Evolutionary conservation across 2,113 vertebrate genomes (phyloP).

Genomic region (Ctenodactylus gundi): DNA sequence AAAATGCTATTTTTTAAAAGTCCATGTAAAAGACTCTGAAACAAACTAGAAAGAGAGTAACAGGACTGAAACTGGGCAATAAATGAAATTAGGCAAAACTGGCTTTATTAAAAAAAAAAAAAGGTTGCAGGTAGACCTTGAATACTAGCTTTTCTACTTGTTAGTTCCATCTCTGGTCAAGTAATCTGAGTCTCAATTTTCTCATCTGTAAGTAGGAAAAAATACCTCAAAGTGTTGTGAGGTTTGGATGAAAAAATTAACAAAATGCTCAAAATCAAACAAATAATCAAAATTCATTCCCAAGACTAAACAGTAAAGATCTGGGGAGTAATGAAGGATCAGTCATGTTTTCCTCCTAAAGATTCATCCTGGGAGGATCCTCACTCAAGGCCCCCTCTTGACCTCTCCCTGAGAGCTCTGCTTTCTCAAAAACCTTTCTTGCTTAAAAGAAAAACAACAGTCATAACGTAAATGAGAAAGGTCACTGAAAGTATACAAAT

Average conservation of each 20-base stretch:
- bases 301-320: not conserved
- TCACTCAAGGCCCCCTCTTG: too few relatives aligned
- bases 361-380: not conserved
- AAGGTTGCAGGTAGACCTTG: not conserved
- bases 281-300: not conserved
- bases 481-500: not conserved
- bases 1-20: not conserved
- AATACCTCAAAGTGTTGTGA: not conserved
- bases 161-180: not conserved
- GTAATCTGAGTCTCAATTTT: not conserved
- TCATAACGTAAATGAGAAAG: constrained; percentile 10
- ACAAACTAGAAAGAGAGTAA: not conserved
- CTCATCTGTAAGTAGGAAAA: not conserved
- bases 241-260: not conserved
- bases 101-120: not conserved
- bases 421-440: too few relatives aligned
- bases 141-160: not conserved
- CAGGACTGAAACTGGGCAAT: not conserved
- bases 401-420: too few relatives aligned
- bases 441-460: too few relatives aligned
- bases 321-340: not conserved
- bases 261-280: not conserved
- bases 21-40: not conserved
- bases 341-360: not conserved
- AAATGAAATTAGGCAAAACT: constrained; percentile 15